Percentiles rank a stretch among this genome's conserved stretches.
Evolutionary conservation across 2,797 vertebrate genomes (phyloP).

Genomic region (Nothura maculosa): DNA sequence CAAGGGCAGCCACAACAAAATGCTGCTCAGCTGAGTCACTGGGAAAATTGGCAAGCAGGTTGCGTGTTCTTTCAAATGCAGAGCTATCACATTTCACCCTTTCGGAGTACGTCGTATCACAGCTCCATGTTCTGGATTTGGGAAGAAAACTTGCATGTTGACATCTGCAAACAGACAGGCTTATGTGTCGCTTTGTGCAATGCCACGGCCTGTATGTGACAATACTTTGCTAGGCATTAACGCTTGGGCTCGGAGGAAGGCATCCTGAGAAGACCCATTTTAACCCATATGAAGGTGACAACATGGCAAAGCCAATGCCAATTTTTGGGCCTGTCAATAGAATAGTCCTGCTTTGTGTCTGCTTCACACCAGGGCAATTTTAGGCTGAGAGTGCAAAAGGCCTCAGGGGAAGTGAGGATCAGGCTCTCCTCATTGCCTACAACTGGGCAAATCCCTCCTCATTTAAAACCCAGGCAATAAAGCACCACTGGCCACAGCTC

Average conservation of each 20-base stretch:
- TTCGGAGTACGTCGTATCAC: neutral
- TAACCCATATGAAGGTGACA: neutral
- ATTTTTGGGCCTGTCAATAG: neutral
- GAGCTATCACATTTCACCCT: neutral
- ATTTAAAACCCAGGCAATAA: neutral
- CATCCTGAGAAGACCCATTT: too few relatives aligned
- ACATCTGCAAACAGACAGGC: neutral
- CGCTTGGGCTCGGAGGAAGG: neutral
- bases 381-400: neutral
- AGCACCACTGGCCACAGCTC: neutral
- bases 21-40: conserved; percentile 62
- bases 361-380: neutral
- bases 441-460: neutral
- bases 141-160: rapidly evolving
- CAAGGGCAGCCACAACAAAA: conserved; percentile 51
- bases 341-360: neutral
- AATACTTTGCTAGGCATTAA: neutral
- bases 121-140: neutral
- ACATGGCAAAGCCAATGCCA: neutral
- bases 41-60: conserved; percentile 38
- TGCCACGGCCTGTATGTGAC: neutral
- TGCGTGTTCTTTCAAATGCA: neutral
- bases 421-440: too few relatives aligned
- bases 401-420: neutral
- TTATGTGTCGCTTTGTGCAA: rapidly evolving